Base-by-base conservation (phyloP, 2,888 invertebrate species). In the Melolontha melolontha region DNA sequence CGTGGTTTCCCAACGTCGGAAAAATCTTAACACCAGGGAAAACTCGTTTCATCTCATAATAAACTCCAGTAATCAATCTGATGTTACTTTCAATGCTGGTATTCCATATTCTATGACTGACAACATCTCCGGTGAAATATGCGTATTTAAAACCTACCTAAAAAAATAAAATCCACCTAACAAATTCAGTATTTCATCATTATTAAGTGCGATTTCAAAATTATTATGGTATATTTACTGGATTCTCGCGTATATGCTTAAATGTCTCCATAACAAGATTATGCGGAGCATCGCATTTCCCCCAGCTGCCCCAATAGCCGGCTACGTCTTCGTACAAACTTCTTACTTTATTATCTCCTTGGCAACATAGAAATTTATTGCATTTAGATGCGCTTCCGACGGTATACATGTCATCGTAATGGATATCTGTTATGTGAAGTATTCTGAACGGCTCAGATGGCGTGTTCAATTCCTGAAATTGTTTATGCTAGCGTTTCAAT, bases 101-200 rank as follows among this genome's bases (percentile, higher is more conserved):
- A 74, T 90, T 89, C 96, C 96, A 97, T 16, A 94, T 87, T 72
- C 91, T 90, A 78, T 96, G 96, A 75, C 94, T 91, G 49, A 95
- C 88, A 5, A 93, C 87, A 78, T 97, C 96, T 1, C 96, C 96
- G 14, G 96, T 93, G 80, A 93, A 92, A 76, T 95, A 91, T 5
- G 96, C 85, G 27, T 87, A 86, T 72, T 90, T 89, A 16, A 74
- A 41, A 34, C 73, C 63, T 7, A 62, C 63, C 67, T 67, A 51
- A 51, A 71, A 51, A 71, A 63, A n/a, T 34, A 14, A 40, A 8
- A 17, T 12, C 14, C 11, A 14, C 17, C 87, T 82, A 59, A 90
- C 42, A 54, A 44, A 29, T 22, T 4, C 11, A 29, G 8, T 39
- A 54, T 8, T 14, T 10, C 39, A 40, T 1, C 10, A 44, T 16